These are phyloP conservation scores for Alexandromys oeconomus DNA, from an alignment of 2,797 vertebrate genomes.

Conservation along the genomic window DNA sequence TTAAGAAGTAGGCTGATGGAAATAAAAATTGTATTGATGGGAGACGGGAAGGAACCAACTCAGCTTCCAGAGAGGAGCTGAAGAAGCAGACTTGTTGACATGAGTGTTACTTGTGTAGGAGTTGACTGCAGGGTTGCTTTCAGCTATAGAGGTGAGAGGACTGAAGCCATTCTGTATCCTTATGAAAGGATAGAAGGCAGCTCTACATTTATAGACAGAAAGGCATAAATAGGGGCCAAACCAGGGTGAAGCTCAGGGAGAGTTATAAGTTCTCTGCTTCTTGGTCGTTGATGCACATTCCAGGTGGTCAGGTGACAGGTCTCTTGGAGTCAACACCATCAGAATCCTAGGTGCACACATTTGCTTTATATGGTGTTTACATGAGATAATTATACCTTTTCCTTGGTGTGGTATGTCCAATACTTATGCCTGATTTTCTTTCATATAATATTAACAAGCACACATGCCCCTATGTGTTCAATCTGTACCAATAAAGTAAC, in stretches of 20 bases:
- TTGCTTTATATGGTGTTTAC: background rate
- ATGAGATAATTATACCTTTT: background rate
- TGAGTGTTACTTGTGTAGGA: too few species aligned
- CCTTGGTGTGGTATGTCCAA: background rate
- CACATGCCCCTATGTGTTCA: background rate
- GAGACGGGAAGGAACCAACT: too few species aligned
- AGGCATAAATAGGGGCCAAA: background rate
- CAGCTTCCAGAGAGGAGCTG: too few species aligned
- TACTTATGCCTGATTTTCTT: background rate
- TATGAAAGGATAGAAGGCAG: background rate
- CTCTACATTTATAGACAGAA: background rate
- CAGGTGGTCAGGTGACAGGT: background rate
- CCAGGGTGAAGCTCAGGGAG: background rate
- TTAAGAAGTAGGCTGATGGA: background rate
- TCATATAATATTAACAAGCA: background rate
- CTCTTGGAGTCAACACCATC: background rate
- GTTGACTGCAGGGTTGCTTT: too few species aligned
- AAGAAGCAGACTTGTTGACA: too few species aligned
- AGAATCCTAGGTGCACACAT: too few species aligned
- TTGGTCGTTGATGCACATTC: background rate
- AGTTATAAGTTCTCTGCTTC: too few species aligned
- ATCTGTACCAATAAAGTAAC: background rate
- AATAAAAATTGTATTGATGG: background rate
- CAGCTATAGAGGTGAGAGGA: background rate
- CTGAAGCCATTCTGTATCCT: too few species aligned